Base-by-base conservation (phyloP, 2,113 vertebrate genomes). In the Lamprotornis superbus region DNA sequence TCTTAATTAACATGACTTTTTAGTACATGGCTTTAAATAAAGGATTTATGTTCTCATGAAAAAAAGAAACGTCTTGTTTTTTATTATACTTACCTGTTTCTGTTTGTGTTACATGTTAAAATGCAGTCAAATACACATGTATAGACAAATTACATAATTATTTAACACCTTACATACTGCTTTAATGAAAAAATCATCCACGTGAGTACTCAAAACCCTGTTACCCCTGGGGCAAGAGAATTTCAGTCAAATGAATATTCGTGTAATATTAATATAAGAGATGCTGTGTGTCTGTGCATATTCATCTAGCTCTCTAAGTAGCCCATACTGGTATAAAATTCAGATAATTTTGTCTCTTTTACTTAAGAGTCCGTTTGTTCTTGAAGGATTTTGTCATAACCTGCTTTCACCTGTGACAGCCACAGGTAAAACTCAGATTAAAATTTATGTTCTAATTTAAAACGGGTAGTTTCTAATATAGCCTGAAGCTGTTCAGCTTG, bases 391-490 rank as follows among this genome's bases (percentile, higher is more conserved):
- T 95, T 93, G 90, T 84, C 24, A 2, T 94, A 96, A 93, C 93
- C 46, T 42, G 18, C 39, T 90, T 90, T 97, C 90, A 97, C 94
- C 77, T 92, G 64, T 96, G 94, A 93, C 84, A 92, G 84, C 78
- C 55, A 96, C 89, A 97, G 90, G 97, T 97, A 97, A 97, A 97
- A 96, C 90, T 94, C 73, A 93, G 90, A 97, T 97, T 97, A 95
- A 94, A 97, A 96, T 97, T 97, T 95, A 96, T 95, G 15, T 91
- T 92, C 69, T 91, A 96, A 61, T 96, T 91, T 97, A 94, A 97
- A 97, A 97, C 67, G 81, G 76, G 97, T 97, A 75, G 90, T 95
- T 97, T 95, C 85, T 95, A 91, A 92, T 97, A 97, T 74, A 87
- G 80, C 95, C 94, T 0, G 3, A 79, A 93, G 96, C 91, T 97